Percentiles rank a stretch among this genome's conserved stretches.
Evolutionary conservation across 1,140 invertebrate species (phyloP).

Genomic region (Drosophila albomicans): DNA sequence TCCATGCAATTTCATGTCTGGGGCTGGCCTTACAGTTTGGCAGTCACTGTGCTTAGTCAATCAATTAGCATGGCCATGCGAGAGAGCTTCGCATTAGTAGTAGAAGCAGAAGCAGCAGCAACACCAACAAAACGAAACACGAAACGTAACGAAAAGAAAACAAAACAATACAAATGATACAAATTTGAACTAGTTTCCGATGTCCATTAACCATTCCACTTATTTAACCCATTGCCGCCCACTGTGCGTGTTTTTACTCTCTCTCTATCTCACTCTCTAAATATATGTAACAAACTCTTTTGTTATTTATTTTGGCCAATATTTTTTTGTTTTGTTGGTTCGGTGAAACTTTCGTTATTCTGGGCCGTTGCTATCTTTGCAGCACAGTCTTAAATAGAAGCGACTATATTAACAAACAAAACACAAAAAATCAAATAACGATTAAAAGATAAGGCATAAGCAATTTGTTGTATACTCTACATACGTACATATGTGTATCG

Average conservation of each 20-base stretch:
- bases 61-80: constrained; percentile 68
- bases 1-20: constrained; percentile 65
- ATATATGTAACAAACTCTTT: neutral
- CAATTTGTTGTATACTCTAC: constrained; percentile 17
- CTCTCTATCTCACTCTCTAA: neutral
- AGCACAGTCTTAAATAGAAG: constrained; percentile 18
- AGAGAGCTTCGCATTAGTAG: constrained; percentile 15
- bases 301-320: constrained; percentile 14
- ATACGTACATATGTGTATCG: constrained; percentile 17
- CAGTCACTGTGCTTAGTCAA: constrained; percentile 55
- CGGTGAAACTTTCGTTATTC: constrained; percentile 25
- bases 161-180: constrained; percentile 47
- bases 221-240: constrained; percentile 73
- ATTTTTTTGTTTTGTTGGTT: constrained; percentile 7
- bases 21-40: constrained; percentile 69
- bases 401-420: neutral
- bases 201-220: constrained; percentile 46
- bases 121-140: constrained; percentile 44
- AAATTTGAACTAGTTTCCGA: constrained; percentile 73
- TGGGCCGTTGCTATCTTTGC: constrained; percentile 49
- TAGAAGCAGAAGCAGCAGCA: constrained; percentile 47
- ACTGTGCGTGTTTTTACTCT: constrained; percentile 30
- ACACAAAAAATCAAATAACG: constrained; percentile 8
- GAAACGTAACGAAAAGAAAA: constrained; percentile 35
- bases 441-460: constrained; percentile 27